Base-by-base conservation (phyloP, 2,113 vertebrate genomes). In the Pollachius pollachius region DNA sequence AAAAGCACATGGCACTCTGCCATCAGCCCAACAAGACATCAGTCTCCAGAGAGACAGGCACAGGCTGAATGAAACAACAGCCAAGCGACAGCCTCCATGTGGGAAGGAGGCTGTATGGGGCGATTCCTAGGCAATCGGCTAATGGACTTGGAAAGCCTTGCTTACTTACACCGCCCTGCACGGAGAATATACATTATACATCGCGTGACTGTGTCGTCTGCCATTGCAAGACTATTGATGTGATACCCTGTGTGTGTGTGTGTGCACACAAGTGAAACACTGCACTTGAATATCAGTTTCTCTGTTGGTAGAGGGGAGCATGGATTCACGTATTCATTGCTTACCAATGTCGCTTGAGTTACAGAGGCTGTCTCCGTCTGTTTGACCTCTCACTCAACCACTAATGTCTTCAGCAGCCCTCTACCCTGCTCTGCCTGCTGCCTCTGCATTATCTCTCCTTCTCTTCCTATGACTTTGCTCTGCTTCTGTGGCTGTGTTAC, bases 371-470 rank as follows among this genome's bases (percentile, higher is more conserved):
- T 75, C 79, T 74, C 57, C 12, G 70, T 11, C 6, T 6, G 21
- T 15, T 37, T 87, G 86, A 89, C 87, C 88, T 83, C 70, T 79
- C 79, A 18, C 68, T 89, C 82, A 91, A 87, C 85, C 65, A 70
- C 62, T 88, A 89, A 90, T 91, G 81, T 77, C 71, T 91, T 89
- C 76, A 81, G 76, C 90, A 91, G 89, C 73, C 76, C 65, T 21
- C 19, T 9, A 6, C 16, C 15, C 56, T n/a, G 15, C 12, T 60
- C n/a, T 1, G 30, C 61, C 73, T 82, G 73, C 73, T 61, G 68
- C 64, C 54, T 67, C 30, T 9, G 11, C 41, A 9, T 48, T 48
- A 11, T 48, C 41, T 11, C 41, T 13, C 41, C 62, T 64, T 25
- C 65, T n/a, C 61, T 72, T 56, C 8, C 65, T 60, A 17, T 18